Conservation (phyloP, 2,888 invertebrate genomes). For the Melolontha melolontha region DNA sequence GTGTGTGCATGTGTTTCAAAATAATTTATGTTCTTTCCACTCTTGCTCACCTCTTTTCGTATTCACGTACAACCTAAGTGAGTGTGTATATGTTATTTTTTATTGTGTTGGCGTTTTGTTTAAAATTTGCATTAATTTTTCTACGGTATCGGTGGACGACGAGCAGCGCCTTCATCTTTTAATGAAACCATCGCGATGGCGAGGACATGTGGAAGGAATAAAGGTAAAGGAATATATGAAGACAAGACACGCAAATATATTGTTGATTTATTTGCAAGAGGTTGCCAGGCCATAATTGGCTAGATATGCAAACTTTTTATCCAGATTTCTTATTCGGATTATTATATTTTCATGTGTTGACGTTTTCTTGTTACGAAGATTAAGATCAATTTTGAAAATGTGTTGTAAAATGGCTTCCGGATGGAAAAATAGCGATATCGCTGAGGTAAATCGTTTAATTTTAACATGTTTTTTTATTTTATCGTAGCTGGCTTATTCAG, state of each 20-base stretch:
- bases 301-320: constrained; percentile 11
- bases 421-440: too few species aligned
- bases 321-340: background rate
- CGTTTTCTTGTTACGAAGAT: too few species aligned
- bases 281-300: constrained; percentile 8
- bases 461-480: too few species aligned
- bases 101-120: constrained; percentile 14
- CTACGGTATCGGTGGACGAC: constrained; percentile 3
- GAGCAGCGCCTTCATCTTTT: constrained; percentile 5
- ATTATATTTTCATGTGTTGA: background rate
- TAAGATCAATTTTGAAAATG: too few species aligned
- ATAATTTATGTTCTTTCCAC: background rate
- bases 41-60: background rate
- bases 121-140: constrained; percentile 24
- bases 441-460: too few species aligned
- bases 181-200: background rate
- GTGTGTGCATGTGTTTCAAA: background rate
- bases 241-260: constrained; percentile 17
- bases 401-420: too few species aligned
- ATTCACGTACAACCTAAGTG: background rate
- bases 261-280: constrained; percentile 10
- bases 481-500: too few species aligned
- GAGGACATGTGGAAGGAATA: constrained; percentile 7
- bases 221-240: constrained; percentile 13
- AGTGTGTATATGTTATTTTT: background rate